Evolutionary conservation across 1,140 invertebrate genomes (phyloP).

Genomic region (Drosophila takahashii): DNA sequence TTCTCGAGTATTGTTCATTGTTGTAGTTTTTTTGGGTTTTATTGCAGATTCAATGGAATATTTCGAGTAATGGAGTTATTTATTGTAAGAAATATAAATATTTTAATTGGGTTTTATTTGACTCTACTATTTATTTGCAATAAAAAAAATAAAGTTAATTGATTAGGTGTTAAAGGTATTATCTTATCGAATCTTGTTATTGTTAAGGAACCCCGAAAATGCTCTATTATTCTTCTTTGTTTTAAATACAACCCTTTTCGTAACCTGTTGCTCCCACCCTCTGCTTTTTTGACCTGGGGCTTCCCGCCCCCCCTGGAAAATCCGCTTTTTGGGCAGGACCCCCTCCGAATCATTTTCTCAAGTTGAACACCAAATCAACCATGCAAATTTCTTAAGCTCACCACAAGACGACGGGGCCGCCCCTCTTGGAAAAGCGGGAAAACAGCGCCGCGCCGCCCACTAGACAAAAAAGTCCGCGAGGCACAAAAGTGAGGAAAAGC

Average conservation of each 20-base stretch:
- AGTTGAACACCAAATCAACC: constrained; percentile 66
- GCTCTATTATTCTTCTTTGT: background rate
- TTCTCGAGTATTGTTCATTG: constrained; percentile 21
- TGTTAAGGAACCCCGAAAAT: background rate
- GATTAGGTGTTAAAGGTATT: constrained; percentile 9
- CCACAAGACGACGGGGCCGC: constrained; percentile 51
- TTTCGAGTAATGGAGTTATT: too few species aligned
- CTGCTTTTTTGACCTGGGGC: constrained; percentile 1
- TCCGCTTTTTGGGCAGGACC: constrained; percentile 6
- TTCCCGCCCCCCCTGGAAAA: background rate
- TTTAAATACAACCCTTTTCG: background rate
- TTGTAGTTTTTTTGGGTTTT: constrained; percentile 8
- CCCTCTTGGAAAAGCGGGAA: constrained; percentile 5
- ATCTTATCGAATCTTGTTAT: background rate
- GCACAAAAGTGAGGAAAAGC: constrained; percentile 30
- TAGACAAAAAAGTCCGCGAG: constrained; percentile 61
- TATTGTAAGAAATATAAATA: too few species aligned
- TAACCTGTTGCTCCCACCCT: constrained; percentile 10
- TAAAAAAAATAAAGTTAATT: background rate
- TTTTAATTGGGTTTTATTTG: too few species aligned
- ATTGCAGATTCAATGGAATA: background rate
- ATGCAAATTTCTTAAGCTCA: constrained; percentile 77
- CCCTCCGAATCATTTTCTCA: constrained; percentile 2
- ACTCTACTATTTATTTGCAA: too few species aligned
- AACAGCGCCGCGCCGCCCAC: constrained; percentile 2